Conservation (phyloP, 2,888 invertebrate species). For the Drosophila hamatofila region DNA sequence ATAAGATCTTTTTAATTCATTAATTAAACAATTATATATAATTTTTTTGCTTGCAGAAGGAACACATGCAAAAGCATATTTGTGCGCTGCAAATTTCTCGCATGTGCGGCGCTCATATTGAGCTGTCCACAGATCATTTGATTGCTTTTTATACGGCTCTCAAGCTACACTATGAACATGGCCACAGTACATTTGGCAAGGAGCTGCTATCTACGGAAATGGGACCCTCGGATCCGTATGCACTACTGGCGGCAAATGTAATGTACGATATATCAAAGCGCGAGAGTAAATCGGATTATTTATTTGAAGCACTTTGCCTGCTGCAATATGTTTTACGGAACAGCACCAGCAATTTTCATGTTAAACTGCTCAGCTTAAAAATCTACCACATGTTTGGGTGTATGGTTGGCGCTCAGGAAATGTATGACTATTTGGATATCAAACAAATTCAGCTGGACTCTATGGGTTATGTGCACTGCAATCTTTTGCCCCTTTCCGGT, state of each 20-base stretch:
- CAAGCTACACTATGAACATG: conserved; percentile 89
- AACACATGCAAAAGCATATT: conserved; percentile 93
- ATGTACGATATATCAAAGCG: conserved; percentile 86
- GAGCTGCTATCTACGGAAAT: conserved; percentile 89
- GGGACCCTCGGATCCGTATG: conserved; percentile 92
- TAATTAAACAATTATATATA: conserved; percentile 4
- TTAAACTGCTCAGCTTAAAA: conserved; percentile 93
- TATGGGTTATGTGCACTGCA: conserved; percentile 93
- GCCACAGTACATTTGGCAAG: conserved; percentile 86
- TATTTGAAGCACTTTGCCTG: conserved; percentile 89
- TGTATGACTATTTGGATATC: conserved; percentile 92
- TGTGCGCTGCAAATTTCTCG: conserved; percentile 91
- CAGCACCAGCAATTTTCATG: conserved; percentile 95
- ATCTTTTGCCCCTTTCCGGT: conserved; percentile 90
- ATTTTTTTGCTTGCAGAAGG: conserved; percentile 85
- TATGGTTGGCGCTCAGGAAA: conserved; percentile 89
- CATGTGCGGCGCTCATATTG: conserved; percentile 89
- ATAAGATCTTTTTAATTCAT: background rate
- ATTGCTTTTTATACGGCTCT: conserved; percentile 88
- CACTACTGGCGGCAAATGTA: conserved; percentile 88
- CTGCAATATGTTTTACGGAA: conserved; percentile 90
- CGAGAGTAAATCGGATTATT: conserved; percentile 86
- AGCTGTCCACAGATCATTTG: conserved; percentile 86
- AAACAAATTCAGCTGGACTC: conserved; percentile 98
- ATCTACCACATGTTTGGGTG: conserved; percentile 92